Evolutionary conservation across 2,797 vertebrate species (phyloP).

Genomic region (Sebastes wilsoni): DNA sequence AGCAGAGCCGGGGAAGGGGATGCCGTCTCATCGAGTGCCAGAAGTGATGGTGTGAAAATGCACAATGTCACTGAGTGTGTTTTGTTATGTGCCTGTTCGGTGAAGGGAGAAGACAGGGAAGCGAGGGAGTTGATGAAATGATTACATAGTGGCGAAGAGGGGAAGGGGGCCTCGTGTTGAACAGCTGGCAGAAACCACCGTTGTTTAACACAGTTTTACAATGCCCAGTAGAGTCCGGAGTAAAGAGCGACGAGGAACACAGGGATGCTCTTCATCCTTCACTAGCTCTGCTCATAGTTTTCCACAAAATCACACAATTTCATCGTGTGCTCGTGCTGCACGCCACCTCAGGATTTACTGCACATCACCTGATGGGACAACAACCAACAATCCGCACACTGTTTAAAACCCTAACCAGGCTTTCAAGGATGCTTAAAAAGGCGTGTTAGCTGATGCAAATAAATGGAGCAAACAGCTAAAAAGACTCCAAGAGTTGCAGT

Average conservation of each 20-base stretch:
- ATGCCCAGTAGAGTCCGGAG: conserved; percentile 71
- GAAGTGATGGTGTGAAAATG: conserved; percentile 83
- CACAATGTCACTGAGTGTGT: conserved; percentile 85
- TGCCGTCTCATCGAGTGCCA: conserved; percentile 76
- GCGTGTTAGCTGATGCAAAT: conserved; percentile 42
- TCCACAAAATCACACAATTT: conserved; percentile 62
- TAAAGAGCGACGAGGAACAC: conserved; percentile 41
- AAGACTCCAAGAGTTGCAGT: not conserved
- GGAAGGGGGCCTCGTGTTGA: conserved; percentile 66
- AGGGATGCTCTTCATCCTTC: conserved; percentile 68
- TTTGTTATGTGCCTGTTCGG: conserved; percentile 83
- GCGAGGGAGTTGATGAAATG: conserved; percentile 86
- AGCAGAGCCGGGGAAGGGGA: conserved; percentile 61
- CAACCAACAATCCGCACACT: conserved; percentile 20
- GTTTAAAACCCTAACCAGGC: conserved; percentile 59
- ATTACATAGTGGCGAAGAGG: conserved; percentile 82
- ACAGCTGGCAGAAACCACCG: conserved; percentile 77
- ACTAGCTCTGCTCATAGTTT: conserved; percentile 56
- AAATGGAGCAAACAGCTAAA: conserved; percentile 24
- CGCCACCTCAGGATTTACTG: conserved; percentile 28
- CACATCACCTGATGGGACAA: conserved; percentile 50
- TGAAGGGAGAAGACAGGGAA: conserved; percentile 82
- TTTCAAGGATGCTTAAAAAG: conserved; percentile 42
- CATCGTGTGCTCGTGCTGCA: conserved; percentile 17
- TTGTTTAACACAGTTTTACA: conserved; percentile 82